These are phyloP conservation scores for Cheilosia vulpina DNA, from an alignment of 2,888 invertebrate species.

Conservation along the genomic window DNA sequence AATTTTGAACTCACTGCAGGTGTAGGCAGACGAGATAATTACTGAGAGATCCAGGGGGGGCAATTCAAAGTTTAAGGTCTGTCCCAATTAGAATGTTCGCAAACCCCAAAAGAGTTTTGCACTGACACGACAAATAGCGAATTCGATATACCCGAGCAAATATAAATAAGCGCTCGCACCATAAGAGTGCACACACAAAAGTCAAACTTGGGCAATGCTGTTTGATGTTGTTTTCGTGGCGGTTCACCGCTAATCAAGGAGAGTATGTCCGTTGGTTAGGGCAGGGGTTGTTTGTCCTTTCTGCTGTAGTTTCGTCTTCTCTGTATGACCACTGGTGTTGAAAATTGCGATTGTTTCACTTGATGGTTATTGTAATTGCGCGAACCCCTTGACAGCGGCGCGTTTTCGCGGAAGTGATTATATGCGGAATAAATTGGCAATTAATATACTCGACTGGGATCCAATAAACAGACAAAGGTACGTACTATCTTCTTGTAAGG, in stretches of 20 bases:
- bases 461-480: too few species aligned
- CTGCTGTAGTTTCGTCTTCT: neutral
- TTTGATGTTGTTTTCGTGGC: conserved; percentile 49
- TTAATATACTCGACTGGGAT: too few species aligned
- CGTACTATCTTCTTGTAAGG: too few species aligned
- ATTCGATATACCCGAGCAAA: neutral
- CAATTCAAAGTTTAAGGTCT: conserved; percentile 50
- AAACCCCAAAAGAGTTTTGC: neutral
- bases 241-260: conserved; percentile 46
- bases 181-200: conserved; percentile 19
- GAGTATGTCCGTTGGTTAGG: neutral
- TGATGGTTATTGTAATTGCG: too few species aligned
- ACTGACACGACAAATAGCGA: neutral
- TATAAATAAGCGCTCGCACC: conserved; percentile 7
- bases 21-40: conserved; percentile 26
- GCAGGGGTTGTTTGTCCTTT: too few species aligned
- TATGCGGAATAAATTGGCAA: too few species aligned
- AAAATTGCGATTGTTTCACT: too few species aligned
- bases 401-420: too few species aligned
- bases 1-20: conserved; percentile 49
- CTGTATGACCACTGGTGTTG: too few species aligned
- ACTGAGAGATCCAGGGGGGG: neutral
- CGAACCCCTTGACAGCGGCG: too few species aligned
- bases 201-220: conserved; percentile 52
- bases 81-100: conserved; percentile 55